Evolutionary conservation across 2,797 vertebrate genomes (phyloP), one percentile per base, ranked within the genome.

Genomic region (Coregonus suidteri): DNA sequence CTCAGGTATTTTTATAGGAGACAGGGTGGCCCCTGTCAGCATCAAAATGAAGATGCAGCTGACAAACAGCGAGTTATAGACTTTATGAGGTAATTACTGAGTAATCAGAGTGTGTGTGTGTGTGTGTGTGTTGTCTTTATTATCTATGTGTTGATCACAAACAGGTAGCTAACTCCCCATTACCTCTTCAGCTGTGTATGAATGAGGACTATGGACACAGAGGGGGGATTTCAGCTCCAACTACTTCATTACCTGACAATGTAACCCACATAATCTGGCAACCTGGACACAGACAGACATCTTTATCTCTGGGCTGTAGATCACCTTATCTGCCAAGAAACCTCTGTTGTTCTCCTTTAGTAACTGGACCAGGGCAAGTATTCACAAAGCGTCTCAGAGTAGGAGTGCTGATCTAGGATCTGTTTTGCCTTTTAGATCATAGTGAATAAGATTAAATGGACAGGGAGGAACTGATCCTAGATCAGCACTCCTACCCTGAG

Each of bases 121-220:
- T 25, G 25, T 25, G 25, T 25, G 25, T 25, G 25, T 71, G 52
- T 75, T 35, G 35, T 5, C 56, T 75, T 3, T 77, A 80, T 81
- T 87, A 80, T 85, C 81, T 78, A 78, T 80, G 83, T 77, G 80
- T 88, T 89, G 84, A 84, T 88, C 82, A 72, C 79, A 83, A 86
- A 88, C 88, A 88, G 71, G 51, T 52, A 65, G 75, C 6, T 35
- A 59, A 83, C 83, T 82, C 75, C 51, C 20, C 34, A 20, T 34
- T 37, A 76, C 71, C 73, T 74, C 16, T 41, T 30, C 18, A 65
- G 18, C 25, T 14, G 15, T 54, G 74, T 20, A n/a, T 41, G 6
- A 7, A 70, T 69, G n/a, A 53, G 14, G 30, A 31, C 13, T 1
- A 54, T 72, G 47, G 78, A 53, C 77, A 76, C 20, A 14, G 20